Base-by-base conservation (phyloP, 2,797 vertebrate species). In the Danio tinwini region DNA sequence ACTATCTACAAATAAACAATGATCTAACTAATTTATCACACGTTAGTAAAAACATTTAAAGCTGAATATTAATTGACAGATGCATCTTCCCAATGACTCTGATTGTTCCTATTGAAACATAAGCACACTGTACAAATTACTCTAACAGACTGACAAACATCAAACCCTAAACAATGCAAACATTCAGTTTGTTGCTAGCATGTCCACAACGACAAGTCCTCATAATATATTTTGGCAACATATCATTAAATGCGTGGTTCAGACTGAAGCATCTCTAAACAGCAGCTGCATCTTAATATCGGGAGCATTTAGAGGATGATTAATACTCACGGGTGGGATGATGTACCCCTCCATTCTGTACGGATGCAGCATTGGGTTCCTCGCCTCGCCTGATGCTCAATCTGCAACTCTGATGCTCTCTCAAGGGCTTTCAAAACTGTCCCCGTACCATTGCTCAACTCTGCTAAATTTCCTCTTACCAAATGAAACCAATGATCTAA, bases 261-360 rank as follows among this genome's bases (percentile, higher is more conserved):
- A 29, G 29, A 29, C 29, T 29, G 29, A 70, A 0, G 3, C 53
- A 53, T 13, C 56, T 62, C 7, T 45, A 42, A 59, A 16, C 67
- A 58, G 13, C 21, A 49, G 13, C 29, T 50, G 67, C 56, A 16
- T 6, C 3, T 42, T 45, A 83, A 16, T 52, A 17, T 29, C 29
- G 1, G 40, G 29, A 75, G 49, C 63, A 53, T 45, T 16, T 58
- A 17, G 17, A 77, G 55, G 53, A 42, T 10, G 9, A 58, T 42
- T 40, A 7, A 89, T 97, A 98, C 97, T 98, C 86, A 99, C 97
- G 91, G 96, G 93, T 85, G 96, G 91, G 92, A 98, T 95, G 92
- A 99, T 95, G 90, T 98, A 99, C 93, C 96, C 97, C 95, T 99
- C 98, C 98, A 99, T 99, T 95, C 96, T 98, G 95, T 95, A 96